Base-by-base conservation (phyloP, 2,797 vertebrate genomes). In the Chromis chromis region DNA sequence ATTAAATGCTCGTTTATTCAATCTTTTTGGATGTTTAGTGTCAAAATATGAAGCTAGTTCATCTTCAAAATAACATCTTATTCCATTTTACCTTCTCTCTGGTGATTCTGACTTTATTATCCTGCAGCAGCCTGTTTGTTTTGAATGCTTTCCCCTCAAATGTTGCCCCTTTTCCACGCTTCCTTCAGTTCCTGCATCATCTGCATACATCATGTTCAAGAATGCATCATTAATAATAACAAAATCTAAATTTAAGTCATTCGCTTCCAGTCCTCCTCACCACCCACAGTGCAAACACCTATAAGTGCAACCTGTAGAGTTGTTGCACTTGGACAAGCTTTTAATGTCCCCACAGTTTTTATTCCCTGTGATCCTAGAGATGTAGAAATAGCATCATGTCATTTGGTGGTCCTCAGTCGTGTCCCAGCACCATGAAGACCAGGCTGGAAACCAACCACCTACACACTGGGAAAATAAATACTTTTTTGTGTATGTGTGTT, bases 291-390 rank as follows among this genome's bases (percentile, higher is more conserved):
- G 42, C 46, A 49, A 2, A 14, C 14, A 22, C 17, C 68, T 78
- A 58, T 52, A 31, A 31, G 31, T 70, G 60, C 3, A 82, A 88
- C 88, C 78, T 88, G 86, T 89, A 19, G 85, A 86, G 57, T 22
- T 57, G 57, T 40, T 65, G 24, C 48, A 31, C 36, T 68, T 48
- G 53, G 44, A 24, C 46, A 39, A 12, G 39, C 31, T 59, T 75
- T 67, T 25, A 4, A 14, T 52, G 53, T 59, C 49, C 44, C 31
- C 16, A 10, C 31, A 28, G 25, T 36, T 17, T 19, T 6, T 40
- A 3, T 67, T 60, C 48, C 52, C 12, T 65, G 42, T 31, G 21
- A 53, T 76, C 6, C 31, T 19, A 2, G 9, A 69, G 8, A 25
- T 72, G 57, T 25, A 17, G 13, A 58, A 78, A 33, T 36, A 36